These are phyloP conservation scores for Colossoma macropomum DNA, from an alignment of 2,113 vertebrate species.

Conservation along the genomic window DNA sequence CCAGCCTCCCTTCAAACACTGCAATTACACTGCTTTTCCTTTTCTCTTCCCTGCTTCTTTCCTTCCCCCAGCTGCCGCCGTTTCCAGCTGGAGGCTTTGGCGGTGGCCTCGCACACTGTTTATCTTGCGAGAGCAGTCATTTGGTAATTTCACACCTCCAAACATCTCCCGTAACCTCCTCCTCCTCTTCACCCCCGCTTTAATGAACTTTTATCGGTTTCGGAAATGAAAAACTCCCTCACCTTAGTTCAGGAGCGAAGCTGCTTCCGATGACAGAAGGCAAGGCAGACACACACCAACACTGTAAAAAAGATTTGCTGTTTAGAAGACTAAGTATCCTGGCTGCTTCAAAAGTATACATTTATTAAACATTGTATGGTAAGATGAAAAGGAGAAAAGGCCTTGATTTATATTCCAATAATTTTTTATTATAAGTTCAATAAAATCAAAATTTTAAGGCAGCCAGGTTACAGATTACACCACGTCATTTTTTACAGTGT, in stretches of 20 bases:
- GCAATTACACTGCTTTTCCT: constrained; percentile 52
- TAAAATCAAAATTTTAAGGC: neutral
- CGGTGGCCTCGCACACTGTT: constrained; percentile 47
- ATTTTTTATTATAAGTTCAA: no score
- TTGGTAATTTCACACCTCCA: constrained; percentile 63
- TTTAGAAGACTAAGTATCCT: no score
- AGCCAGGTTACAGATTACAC: neutral
- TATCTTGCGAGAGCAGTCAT: constrained; percentile 55
- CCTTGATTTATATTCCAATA: no score
- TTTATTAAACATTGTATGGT: no score
- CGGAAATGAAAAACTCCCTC: constrained; percentile 53
- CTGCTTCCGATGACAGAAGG: constrained; percentile 30
- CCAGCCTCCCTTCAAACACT: constrained; percentile 49
- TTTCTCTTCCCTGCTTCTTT: constrained; percentile 42
- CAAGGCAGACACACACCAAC: constrained; percentile 18
- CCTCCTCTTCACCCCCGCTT: constrained; percentile 40
- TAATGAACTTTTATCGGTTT: constrained; percentile 61
- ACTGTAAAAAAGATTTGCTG: neutral
- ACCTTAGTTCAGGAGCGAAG: constrained; percentile 35
- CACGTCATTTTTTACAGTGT: neutral
- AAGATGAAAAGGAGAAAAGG: no score
- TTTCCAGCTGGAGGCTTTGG: constrained; percentile 48
- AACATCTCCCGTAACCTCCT: constrained; percentile 51
- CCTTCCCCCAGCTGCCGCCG: constrained; percentile 34
- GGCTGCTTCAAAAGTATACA: no score